Percentiles rank a stretch among this genome's conserved stretches.
Evolutionary conservation across 2,888 invertebrate species (phyloP).

Genomic region (Cacoxenus indagator): DNA sequence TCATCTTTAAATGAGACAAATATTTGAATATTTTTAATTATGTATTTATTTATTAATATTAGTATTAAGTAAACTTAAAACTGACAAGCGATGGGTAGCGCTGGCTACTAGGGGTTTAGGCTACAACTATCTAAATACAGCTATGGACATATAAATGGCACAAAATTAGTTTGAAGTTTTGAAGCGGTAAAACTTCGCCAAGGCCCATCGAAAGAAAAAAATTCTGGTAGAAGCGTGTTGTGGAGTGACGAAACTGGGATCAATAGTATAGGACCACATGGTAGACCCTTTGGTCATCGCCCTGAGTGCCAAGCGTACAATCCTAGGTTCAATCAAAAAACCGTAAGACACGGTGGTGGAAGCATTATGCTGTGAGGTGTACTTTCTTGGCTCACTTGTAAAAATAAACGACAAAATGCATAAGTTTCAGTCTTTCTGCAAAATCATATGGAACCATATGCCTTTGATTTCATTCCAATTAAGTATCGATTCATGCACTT

Average conservation of each 20-base stretch:
- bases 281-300: background rate
- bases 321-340: background rate
- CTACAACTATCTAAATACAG: too few species aligned
- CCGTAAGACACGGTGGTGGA: background rate
- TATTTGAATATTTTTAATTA: too few species aligned
- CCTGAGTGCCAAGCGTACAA: background rate
- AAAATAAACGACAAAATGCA: background rate
- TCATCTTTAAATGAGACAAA: too few species aligned
- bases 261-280: background rate
- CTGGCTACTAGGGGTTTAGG: too few species aligned
- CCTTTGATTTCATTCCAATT: background rate
- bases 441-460: background rate
- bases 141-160: too few species aligned
- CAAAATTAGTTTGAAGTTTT: too few species aligned
- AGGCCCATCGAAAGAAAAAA: too few species aligned
- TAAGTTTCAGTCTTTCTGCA: background rate
- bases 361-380: background rate
- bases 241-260: conserved; percentile 11
- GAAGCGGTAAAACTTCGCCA: too few species aligned
- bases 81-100: too few species aligned
- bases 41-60: too few species aligned
- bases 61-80: too few species aligned
- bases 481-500: background rate
- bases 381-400: background rate
- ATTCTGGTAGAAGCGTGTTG: too few species aligned